phyloP scores from a whole-genome alignment of 2,888 invertebrate genomes.

The Cheilosia vulpina region DNA sequence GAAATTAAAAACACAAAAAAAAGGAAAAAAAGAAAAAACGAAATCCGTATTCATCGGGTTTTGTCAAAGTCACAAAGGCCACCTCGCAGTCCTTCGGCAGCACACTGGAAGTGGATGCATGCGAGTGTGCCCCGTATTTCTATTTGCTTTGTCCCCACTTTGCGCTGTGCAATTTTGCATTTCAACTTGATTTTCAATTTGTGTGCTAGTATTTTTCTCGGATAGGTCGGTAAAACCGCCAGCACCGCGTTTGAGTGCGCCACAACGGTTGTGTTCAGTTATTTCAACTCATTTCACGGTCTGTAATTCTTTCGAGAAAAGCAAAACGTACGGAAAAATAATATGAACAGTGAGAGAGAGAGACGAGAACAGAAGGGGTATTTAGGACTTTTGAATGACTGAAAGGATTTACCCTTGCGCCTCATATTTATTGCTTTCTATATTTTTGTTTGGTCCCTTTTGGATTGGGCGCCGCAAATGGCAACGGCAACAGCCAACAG shows the following conservation, averaged over 20 bases:
- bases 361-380: neutral
- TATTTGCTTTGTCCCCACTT: constrained; percentile 56
- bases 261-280: constrained; percentile 58
- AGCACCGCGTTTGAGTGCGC: constrained; percentile 58
- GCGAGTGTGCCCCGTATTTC: constrained; percentile 38
- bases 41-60: constrained; percentile 35
- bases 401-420: constrained; percentile 49
- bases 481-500: neutral
- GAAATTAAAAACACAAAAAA: constrained; percentile 52
- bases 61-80: constrained; percentile 73
- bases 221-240: constrained; percentile 45
- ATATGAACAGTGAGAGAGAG: constrained; percentile 17
- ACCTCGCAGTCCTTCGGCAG: constrained; percentile 46
- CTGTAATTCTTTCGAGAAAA: constrained; percentile 68
- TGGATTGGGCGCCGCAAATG: neutral
- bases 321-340: constrained; percentile 66
- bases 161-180: constrained; percentile 61
- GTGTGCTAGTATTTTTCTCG: constrained; percentile 53
- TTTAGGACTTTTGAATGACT: constrained; percentile 42
- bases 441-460: constrained; percentile 15
- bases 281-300: constrained; percentile 73
- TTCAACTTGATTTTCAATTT: constrained; percentile 75
- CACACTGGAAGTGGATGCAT: constrained; percentile 11
- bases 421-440: constrained; percentile 53
- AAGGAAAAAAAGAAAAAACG: constrained; percentile 2